Base-by-base conservation (phyloP, 1,140 invertebrate genomes). In the Oedothorax gibbosus region DNA sequence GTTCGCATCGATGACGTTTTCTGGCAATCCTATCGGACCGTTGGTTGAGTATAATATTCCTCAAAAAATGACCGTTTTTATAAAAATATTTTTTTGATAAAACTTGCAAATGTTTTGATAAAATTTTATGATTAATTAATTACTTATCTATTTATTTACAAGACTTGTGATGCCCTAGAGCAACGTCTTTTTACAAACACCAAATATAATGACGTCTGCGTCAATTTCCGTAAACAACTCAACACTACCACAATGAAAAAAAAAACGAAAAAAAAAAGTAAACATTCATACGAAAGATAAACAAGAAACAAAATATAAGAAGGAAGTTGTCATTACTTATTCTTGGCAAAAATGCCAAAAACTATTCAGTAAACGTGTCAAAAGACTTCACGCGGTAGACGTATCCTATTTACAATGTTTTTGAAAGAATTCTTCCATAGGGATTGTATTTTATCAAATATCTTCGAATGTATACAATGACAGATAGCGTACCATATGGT, bases 241-340 rank as follows among this genome's bases (percentile, higher is more conserved):
- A 11, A 18, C 69, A 7, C 50, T 53, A 5, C 5, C 8, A 51
- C 15, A 51, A 51, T 14, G n/a, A n/a, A n/a, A 14, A 60, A 60
- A n/a, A 60, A 60, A 12, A 18, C n/a, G 49, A 68, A 68, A 68
- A 7, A 68, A 66, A 68, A 71, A 51, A 54, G 50, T 53, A 18
- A 71, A 51, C 69, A 71, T 53, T 71, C 54, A 51, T 51, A 53
- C 12, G 20, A 15, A 68, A 71, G 20, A 71, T 71, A 71, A 71
- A 71, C 68, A 71, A 71, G 53, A n/a, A 7, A 10, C 10, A 11
- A 10, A 9, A 53, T 20, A 18, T 15, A 51, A 53, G 20, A 51
- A 53, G 69, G 69, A 71, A 53, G 69, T 71, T 71, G 51, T 71
- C 69, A 71, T 71, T 71, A 53, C 69, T 49, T 10, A 35, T 35